Base-by-base conservation (phyloP, 2,113 vertebrate genomes). In the Tyrannus savana region DNA sequence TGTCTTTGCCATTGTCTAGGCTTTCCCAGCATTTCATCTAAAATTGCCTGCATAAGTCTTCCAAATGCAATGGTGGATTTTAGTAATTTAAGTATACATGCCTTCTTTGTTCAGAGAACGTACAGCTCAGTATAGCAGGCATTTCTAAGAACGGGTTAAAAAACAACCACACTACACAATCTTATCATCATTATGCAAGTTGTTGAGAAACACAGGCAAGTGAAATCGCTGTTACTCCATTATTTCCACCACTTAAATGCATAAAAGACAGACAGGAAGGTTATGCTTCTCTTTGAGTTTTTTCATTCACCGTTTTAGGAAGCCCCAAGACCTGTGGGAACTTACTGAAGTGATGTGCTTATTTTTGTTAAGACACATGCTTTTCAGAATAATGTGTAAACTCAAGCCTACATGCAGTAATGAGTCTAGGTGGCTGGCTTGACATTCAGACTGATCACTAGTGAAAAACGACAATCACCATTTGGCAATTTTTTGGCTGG, bases 241-340 rank as follows among this genome's bases (percentile, higher is more conserved):
- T 92, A 90, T 58, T 94, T 78, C 52, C 17, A 86, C 8, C 4
- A 6, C 37, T 90, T 79, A 77, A 90, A 39, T n/a, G 39, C n/a
- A 67, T 6, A 85, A 67, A 94, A 87, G 53, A 90, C 35, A 87
- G 66, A 68, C 39, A 94, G 35, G 59, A 91, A 81, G 44, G 63
- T 92, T 84, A 93, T 50, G 85, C 60, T 84, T 94, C 85, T 63
- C 46, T 37, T 37, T 81, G 68, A 95, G 64, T 41, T 72, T 90
- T 82, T 85, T 82, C 56, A 71, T 90, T 96, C 85, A 89, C 44
- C 44, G 41, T 89, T 96, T 84, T 37, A 92, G 37, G n/a, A 95
- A 92, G 68, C 78, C 89, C 62, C 76, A 62, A 89, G 89, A 58
- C 49, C 87, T 81, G 27, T 10, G 52, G 81, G 60, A 71, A 81